Evolutionary conservation across 2,888 invertebrate species (phyloP).

Genomic region (Tipula unca): DNA sequence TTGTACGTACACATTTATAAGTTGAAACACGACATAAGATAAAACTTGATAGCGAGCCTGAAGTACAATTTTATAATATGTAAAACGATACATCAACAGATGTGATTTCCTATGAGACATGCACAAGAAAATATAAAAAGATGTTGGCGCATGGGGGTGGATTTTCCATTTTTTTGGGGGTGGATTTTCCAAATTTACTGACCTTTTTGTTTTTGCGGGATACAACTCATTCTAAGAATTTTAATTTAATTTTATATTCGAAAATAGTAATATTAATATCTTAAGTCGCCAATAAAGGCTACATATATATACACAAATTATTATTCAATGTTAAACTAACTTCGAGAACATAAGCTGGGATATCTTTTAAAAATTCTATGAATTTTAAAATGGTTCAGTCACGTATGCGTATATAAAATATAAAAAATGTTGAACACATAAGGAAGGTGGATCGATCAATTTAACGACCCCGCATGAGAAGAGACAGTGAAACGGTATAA

Average conservation of each 20-base stretch:
- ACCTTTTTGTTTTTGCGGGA: not conserved
- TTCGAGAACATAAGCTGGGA: not conserved
- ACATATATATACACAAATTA: not conserved
- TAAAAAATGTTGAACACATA: not conserved
- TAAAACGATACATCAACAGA: not conserved
- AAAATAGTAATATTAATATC: not conserved
- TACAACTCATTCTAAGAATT: not conserved
- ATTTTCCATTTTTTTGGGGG: not conserved
- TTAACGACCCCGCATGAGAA: not conserved
- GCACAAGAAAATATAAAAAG: not conserved
- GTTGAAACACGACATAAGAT: not conserved
- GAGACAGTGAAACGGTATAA: not conserved
- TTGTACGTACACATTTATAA: not conserved
- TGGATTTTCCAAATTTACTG: not conserved
- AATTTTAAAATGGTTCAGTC: not conserved
- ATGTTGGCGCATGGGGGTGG: not conserved
- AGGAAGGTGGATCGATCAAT: not conserved
- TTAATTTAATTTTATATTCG: not conserved
- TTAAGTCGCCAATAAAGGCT: not conserved
- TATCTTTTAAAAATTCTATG: not conserved
- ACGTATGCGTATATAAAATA: not conserved
- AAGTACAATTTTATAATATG: not conserved
- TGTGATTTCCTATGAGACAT: not conserved
- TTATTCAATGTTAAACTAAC: not conserved
- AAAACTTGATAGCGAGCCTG: not conserved